These are phyloP conservation scores for Ivindomyrus marchei DNA, from an alignment of 2,113 vertebrate species.

Conservation along the genomic window DNA sequence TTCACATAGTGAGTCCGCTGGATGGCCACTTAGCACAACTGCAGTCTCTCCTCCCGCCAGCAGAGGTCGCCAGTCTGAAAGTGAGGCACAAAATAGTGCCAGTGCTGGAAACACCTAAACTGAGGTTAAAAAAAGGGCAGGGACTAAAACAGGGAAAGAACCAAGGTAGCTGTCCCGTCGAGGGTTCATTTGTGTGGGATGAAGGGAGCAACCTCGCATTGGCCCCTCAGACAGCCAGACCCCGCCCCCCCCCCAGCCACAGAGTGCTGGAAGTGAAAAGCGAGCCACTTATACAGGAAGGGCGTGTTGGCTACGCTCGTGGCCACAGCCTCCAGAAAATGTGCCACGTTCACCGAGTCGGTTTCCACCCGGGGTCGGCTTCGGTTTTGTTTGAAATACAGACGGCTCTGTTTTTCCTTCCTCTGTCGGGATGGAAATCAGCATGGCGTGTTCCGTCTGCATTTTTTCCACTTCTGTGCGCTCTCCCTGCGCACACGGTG, in stretches of 20 bases:
- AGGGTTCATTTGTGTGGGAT: background rate
- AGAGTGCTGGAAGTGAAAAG: slow-evolving; percentile 29
- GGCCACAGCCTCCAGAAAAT: slow-evolving; percentile 32
- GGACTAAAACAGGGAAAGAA: slow-evolving; percentile 16
- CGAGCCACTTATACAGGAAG: slow-evolving; percentile 37
- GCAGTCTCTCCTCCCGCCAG: background rate
- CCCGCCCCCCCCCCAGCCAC: slow-evolving; percentile 20
- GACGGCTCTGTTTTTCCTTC: slow-evolving; percentile 40
- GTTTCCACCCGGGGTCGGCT: slow-evolving; percentile 30
- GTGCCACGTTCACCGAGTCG: slow-evolving; percentile 17
- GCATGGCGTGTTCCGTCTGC: background rate
- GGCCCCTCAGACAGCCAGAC: background rate
- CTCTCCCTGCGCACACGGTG: background rate
- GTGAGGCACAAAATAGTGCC: background rate
- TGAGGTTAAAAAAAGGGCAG: background rate
- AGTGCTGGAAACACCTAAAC: background rate
- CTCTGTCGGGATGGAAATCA: slow-evolving; percentile 24
- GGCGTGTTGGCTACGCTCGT: slow-evolving; percentile 30
- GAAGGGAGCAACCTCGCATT: background rate
- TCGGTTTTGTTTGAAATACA: slow-evolving; percentile 53
- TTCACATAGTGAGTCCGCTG: background rate
- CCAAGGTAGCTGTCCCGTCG: slow-evolving; percentile 11
- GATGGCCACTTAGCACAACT: background rate
- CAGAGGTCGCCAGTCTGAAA: background rate
- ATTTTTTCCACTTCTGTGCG: background rate